Conservation (phyloP, 2,888 invertebrate species). For the Prosapia bicincta region DNA sequence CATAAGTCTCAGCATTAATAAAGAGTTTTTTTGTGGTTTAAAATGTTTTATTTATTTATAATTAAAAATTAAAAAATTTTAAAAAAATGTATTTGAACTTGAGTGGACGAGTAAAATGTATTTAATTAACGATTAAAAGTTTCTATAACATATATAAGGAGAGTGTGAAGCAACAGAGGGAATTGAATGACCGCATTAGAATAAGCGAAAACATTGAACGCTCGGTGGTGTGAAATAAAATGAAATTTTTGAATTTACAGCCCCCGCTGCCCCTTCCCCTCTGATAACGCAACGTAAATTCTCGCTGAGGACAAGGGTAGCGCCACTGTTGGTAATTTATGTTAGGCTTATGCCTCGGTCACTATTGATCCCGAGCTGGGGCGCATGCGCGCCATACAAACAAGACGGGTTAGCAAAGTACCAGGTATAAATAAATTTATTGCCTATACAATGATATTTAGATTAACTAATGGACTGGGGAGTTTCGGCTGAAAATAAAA, state of each 20-base stretch:
- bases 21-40: too few relatives aligned
- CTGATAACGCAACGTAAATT: background rate
- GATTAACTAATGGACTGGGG: background rate
- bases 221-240: too few relatives aligned
- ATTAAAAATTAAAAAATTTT: too few relatives aligned
- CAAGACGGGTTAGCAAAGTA: background rate
- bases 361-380: background rate
- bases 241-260: background rate
- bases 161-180: too few relatives aligned
- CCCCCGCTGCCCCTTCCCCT: background rate
- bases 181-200: too few relatives aligned
- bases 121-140: too few relatives aligned
- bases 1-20: too few relatives aligned
- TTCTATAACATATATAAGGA: too few relatives aligned
- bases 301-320: background rate
- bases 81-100: too few relatives aligned
- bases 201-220: too few relatives aligned
- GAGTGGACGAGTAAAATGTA: too few relatives aligned
- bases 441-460: background rate
- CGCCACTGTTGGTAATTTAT: background rate
- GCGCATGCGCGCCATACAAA: background rate
- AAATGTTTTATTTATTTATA: too few relatives aligned
- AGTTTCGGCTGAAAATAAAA: background rate
- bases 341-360: background rate
- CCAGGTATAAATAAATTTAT: background rate